phyloP scores from a whole-genome alignment of 2,888 invertebrate species.

The Ernsta delagoae region DNA sequence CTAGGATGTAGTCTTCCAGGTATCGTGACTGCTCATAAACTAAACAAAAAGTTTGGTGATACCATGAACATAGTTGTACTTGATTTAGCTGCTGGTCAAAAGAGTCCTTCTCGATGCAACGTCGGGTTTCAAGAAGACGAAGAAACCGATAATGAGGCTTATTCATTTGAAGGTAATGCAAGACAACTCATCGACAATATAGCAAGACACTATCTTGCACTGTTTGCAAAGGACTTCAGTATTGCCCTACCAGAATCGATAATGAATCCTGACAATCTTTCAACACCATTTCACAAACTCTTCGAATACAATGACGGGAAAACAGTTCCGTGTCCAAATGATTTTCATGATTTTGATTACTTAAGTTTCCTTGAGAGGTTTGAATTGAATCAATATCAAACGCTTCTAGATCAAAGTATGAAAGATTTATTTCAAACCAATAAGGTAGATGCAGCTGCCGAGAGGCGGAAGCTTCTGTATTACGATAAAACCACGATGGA shows the following conservation, averaged over 20 bases:
- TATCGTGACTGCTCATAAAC: constrained; percentile 73
- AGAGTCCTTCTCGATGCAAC: constrained; percentile 53
- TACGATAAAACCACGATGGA: constrained; percentile 77
- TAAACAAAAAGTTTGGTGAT: constrained; percentile 71
- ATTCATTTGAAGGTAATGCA: constrained; percentile 43
- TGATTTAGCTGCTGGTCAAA: constrained; percentile 53
- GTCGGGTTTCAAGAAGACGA: constrained; percentile 59
- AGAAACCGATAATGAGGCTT: constrained; percentile 38
- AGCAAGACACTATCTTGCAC: constrained; percentile 58
- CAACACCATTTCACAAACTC: constrained; percentile 57
- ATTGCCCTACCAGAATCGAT: constrained; percentile 65
- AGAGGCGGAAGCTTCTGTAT: constrained; percentile 55
- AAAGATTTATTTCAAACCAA: constrained; percentile 60
- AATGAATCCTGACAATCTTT: constrained; percentile 51
- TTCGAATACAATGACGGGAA: constrained; percentile 68
- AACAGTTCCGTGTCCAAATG: constrained; percentile 55
- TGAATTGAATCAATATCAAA: constrained; percentile 73
- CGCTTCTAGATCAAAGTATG: constrained; percentile 62
- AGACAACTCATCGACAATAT: constrained; percentile 54
- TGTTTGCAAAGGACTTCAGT: constrained; percentile 63
- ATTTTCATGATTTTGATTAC: constrained; percentile 69
- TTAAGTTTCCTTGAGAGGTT: constrained; percentile 66
- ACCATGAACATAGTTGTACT: constrained; percentile 73
- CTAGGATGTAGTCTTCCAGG: constrained; percentile 76
- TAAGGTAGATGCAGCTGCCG: constrained; percentile 44